These are phyloP conservation scores for Agrilus biguttatus DNA, from an alignment of 2,888 invertebrate genomes.

Conservation along the genomic window DNA sequence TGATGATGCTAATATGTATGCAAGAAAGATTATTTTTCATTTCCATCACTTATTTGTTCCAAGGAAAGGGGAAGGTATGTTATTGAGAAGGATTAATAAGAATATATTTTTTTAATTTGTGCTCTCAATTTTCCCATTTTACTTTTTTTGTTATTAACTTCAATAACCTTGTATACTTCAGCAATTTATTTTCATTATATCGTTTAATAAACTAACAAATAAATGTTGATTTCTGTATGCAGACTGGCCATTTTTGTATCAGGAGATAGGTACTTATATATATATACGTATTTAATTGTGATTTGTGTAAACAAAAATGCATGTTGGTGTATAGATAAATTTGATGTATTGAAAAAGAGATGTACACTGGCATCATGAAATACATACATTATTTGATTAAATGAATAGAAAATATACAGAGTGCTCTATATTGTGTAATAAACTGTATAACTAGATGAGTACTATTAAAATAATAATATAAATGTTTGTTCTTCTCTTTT, in stretches of 20 bases:
- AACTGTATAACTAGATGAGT: no score
- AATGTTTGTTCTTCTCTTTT: no score
- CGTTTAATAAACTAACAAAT: not conserved
- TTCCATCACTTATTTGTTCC: constrained; percentile 92
- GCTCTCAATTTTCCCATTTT: not conserved
- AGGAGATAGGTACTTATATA: constrained; percentile 58
- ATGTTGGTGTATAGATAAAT: not conserved
- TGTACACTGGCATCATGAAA: no score
- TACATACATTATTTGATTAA: no score
- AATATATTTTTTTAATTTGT: not conserved
- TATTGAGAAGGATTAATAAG: not conserved
- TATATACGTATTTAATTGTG: constrained; percentile 12
- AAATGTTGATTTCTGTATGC: constrained; percentile 1
- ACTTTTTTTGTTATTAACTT: not conserved
- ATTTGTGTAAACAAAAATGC: constrained; percentile 5
- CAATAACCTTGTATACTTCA: not conserved
- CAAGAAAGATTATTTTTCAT: constrained; percentile 79
- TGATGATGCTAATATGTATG: constrained; percentile 81
- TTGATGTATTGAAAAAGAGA: no score
- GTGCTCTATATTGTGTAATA: no score
- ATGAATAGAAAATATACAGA: no score
- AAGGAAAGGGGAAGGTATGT: constrained; percentile 77
- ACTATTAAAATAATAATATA: no score
- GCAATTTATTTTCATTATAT: not conserved
- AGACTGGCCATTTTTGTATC: constrained; percentile 85